Percentiles rank a stretch among this genome's conserved stretches.
These are phyloP conservation scores for Neotoma lepida DNA, from an alignment of 2,113 vertebrate genomes.

Conservation along the genomic window DNA sequence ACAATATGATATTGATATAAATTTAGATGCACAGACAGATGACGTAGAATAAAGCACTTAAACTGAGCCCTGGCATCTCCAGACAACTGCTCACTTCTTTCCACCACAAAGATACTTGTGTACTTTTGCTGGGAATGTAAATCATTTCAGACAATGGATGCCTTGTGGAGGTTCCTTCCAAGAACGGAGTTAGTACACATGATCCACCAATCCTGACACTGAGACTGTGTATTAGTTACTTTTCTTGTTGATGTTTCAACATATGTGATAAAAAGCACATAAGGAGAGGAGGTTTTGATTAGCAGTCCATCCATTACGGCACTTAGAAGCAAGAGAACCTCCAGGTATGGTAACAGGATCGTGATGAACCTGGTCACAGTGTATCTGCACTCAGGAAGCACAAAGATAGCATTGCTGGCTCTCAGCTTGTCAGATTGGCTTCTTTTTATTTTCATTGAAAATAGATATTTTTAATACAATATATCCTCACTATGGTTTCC, in stretches of 20 bases:
- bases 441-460: not conserved
- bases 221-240: not conserved
- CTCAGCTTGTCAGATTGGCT: not conserved
- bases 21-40: not conserved
- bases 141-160: not conserved
- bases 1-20: not conserved
- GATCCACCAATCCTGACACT: not conserved
- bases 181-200: not conserved
- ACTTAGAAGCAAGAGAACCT: not conserved
- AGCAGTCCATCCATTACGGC: not conserved
- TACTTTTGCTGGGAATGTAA: not conserved
- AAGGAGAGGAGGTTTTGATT: not conserved
- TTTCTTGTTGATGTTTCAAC: not conserved
- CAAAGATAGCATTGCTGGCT: not conserved
- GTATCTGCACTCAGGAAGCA: not conserved
- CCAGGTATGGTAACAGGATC: not conserved
- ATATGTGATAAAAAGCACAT: not conserved
- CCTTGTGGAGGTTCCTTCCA: not conserved
- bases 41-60: not conserved
- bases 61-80: not conserved
- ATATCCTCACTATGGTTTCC: not conserved
- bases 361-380: not conserved
- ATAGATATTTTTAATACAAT: not conserved
- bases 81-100: not conserved
- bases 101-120: not conserved